Base-by-base conservation (phyloP, 1,140 invertebrate species). In the Ceratoteleas bidentatus region DNA sequence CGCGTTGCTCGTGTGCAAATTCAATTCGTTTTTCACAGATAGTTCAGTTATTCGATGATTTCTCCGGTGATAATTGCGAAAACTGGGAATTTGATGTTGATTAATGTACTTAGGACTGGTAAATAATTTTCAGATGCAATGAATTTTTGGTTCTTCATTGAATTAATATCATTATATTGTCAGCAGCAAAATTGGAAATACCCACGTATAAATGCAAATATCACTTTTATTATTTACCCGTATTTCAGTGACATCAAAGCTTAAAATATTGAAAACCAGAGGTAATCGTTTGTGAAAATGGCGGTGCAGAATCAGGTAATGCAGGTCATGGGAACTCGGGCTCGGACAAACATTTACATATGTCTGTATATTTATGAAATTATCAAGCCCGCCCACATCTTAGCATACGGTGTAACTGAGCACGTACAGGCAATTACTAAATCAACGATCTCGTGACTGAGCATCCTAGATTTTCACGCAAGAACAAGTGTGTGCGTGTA, bases 381-480 rank as follows among this genome's bases (percentile, higher is more conserved):
- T 73, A 81, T 77, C 53, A 77, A 78, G 50, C 74, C 60, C 52
- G 64, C 36, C 62, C 69, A 81, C 74, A 77, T 70, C 74, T 84
- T 81, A 78, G 82, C 77, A 77, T 84, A 84, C 57, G 64, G 64
- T 77, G 82, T 74, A 81, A 84, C 77, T 62, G 76, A 84, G 76
- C 76, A 74, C 64, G 77, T 81, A 74, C 82, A 78, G 77, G 82
- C 77, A 78, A 81, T 81, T 78, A 84, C 76, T 84, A 83, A 79
- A 81, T 84, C 74, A 84, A 80, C 69, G 75, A 64, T 84, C 58
- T 86, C 72, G 85, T 87, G 87, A 84, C 83, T 84, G 84, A 87
- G 84, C 66, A 80, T 85, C 83, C 83, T 89, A 86, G 82, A 87
- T 84, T 80, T 83, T 84, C 86, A 84, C 85, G 70, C 84, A 83